Evolutionary conservation across 2,797 vertebrate species (phyloP), one percentile per base, ranked within the genome.

Genomic region (Eulemur coronatus): DNA sequence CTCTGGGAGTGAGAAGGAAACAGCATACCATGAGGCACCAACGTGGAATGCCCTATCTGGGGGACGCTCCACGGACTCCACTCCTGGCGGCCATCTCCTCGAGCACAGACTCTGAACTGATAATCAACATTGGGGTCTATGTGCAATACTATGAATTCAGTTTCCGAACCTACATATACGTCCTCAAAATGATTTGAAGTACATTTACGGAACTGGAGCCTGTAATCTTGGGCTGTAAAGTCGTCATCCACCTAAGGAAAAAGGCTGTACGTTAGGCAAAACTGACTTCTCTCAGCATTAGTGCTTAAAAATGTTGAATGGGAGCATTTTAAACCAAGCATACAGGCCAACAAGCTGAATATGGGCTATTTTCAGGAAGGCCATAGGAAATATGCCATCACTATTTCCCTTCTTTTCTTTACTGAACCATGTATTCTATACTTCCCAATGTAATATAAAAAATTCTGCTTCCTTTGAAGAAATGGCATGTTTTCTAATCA

Each of bases 31-130:
- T 99, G 99, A 0, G 99, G 99, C 0, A 99, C 99, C 28, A 99
- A 98, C 0, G 99, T 99, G 98, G 99, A 99, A 96, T 97, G 97
- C 4, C 99, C 99, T 0, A 89, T 98, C 98, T 99, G 99, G 0
- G 99, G 99, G 93, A 99, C 95, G 5, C 99, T 99, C 99, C 99
- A 99, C 0, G 99, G 99, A 96, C 99, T 99, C 99, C 99, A 99
- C 98, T 99, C 99, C 10, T 99, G 99, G 20, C 99, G 99, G 0
- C 99, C 99, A 7, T 99, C 99, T 33, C 99, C 99, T 5, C 99
- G 99, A 9, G 99, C 99, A 2, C 99, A 99, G 41, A 99, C 99
- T 65, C 99, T 98, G 99, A 99, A 99, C 98, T 99, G 98, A 93
- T 99, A 99, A 78, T 99, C 99, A 0, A 98, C 98, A 38, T 99